These are phyloP conservation scores for Nemotelus pantherinus DNA, from an alignment of 2,888 invertebrate genomes.

Conservation along the genomic window DNA sequence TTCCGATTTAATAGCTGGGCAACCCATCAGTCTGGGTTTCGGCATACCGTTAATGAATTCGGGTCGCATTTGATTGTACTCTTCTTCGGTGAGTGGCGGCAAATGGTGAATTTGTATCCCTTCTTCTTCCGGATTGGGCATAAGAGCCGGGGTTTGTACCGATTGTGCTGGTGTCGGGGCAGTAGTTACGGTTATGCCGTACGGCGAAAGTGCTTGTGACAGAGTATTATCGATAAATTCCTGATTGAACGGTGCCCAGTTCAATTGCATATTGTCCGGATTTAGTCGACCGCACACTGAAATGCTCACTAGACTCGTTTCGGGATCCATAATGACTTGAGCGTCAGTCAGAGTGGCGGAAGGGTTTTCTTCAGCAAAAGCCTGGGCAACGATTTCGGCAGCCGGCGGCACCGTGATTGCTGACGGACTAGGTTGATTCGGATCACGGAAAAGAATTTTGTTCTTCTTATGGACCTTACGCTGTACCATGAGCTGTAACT, in stretches of 20 bases:
- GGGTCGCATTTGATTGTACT: constrained; percentile 36
- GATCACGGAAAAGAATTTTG: constrained; percentile 24
- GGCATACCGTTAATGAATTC: constrained; percentile 47
- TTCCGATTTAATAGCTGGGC: constrained; percentile 28
- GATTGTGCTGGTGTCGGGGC: neutral
- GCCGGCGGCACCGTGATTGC: constrained; percentile 39
- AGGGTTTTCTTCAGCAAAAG: constrained; percentile 39
- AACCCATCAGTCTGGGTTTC: constrained; percentile 30
- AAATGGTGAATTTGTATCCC: constrained; percentile 37
- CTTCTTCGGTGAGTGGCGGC: constrained; percentile 41
- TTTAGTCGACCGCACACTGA: constrained; percentile 38
- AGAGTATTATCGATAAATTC: constrained; percentile 41
- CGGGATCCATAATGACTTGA: constrained; percentile 44
- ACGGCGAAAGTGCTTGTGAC: constrained; percentile 34
- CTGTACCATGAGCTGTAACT: constrained; percentile 42
- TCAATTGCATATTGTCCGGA: constrained; percentile 42
- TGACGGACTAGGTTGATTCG: constrained; percentile 31
- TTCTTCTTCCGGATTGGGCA: constrained; percentile 42
- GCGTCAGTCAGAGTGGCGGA: constrained; percentile 39
- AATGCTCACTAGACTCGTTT: constrained; percentile 33
- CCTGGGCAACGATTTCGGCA: constrained; percentile 41
- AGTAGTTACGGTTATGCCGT: neutral
- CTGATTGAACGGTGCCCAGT: constrained; percentile 43
- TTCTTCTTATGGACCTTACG: constrained; percentile 41
- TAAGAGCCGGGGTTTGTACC: constrained; percentile 1